These are phyloP conservation scores for Drosophila kohkoa DNA, from an alignment of 1,140 invertebrate species.

Conservation along the genomic window DNA sequence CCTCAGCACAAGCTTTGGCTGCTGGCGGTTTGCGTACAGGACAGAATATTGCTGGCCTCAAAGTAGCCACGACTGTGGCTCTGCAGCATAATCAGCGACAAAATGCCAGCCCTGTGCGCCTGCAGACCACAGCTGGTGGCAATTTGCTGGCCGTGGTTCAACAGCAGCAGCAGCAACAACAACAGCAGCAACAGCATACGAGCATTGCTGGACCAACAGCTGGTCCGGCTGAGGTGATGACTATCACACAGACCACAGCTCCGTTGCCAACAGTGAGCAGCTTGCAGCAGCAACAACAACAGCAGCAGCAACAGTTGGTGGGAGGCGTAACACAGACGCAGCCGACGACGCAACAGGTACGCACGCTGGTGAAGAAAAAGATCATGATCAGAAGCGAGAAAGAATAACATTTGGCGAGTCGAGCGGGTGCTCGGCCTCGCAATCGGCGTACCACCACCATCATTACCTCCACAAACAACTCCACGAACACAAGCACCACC, in stretches of 20 bases:
- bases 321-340: constrained; percentile 33
- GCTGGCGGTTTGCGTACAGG: constrained; percentile 84
- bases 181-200: constrained; percentile 61
- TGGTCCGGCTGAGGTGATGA: constrained; percentile 74
- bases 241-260: constrained; percentile 73
- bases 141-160: constrained; percentile 86
- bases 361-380: constrained; percentile 84
- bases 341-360: constrained; percentile 81
- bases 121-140: constrained; percentile 85
- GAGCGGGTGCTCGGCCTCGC: constrained; percentile 48
- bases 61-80: constrained; percentile 83
- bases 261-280: constrained; percentile 63
- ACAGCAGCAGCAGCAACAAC: constrained; percentile 59
- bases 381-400: constrained; percentile 84
- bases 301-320: constrained; percentile 58
- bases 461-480: constrained; percentile 26
- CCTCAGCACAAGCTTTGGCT: constrained; percentile 85
- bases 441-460: constrained; percentile 63
- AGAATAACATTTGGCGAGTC: constrained; percentile 72
- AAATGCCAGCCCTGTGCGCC: constrained; percentile 85
- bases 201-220: constrained; percentile 54
- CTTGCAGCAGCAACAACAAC: constrained; percentile 62
- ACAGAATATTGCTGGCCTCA: constrained; percentile 85
- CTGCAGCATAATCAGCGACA: constrained; percentile 85
- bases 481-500: constrained; percentile 32